These are phyloP conservation scores for Tridacna crocea DNA, from an alignment of 2,888 invertebrate species.

Conservation along the genomic window DNA sequence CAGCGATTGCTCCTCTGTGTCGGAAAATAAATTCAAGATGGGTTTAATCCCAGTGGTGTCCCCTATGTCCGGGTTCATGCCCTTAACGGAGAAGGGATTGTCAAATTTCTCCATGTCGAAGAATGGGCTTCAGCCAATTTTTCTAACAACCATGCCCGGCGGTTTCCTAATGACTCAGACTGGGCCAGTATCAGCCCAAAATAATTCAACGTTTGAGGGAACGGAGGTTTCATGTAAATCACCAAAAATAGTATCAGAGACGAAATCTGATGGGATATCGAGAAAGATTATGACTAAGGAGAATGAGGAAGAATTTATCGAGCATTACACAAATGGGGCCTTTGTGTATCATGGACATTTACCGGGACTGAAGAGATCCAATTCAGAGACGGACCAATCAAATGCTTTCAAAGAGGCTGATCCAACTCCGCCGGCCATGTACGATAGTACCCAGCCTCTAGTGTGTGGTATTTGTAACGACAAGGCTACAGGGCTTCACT, in stretches of 20 bases:
- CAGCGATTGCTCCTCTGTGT: conserved; percentile 4
- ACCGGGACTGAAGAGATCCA: conserved; percentile 29
- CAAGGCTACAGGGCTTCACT: conserved; percentile 98
- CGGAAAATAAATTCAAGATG: conserved; percentile 57
- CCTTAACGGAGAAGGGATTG: conserved; percentile 37
- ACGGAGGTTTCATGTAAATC: not conserved
- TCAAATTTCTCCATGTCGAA: conserved; percentile 28
- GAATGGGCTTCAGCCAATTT: conserved; percentile 51
- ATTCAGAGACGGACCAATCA: not conserved
- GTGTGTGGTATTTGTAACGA: conserved; percentile 93
- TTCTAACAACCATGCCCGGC: conserved; percentile 60
- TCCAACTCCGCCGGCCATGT: conserved; percentile 13
- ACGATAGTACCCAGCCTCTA: conserved; percentile 89
- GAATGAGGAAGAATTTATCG: conserved; percentile 70
- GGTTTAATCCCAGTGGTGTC: conserved; percentile 69
- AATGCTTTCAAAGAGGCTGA: not conserved
- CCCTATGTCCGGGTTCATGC: conserved; percentile 44
- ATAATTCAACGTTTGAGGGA: not conserved
- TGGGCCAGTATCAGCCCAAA: conserved; percentile 44
- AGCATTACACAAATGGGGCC: conserved; percentile 75
- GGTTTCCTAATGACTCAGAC: conserved; percentile 55
- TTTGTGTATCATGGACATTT: conserved; percentile 76
- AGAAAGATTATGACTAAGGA: conserved; percentile 43
- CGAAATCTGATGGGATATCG: conserved; percentile 1
- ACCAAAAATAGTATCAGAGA: not conserved